Evolutionary conservation across 1,140 invertebrate genomes (phyloP).

Genomic region (Drosophila ambigua): DNA sequence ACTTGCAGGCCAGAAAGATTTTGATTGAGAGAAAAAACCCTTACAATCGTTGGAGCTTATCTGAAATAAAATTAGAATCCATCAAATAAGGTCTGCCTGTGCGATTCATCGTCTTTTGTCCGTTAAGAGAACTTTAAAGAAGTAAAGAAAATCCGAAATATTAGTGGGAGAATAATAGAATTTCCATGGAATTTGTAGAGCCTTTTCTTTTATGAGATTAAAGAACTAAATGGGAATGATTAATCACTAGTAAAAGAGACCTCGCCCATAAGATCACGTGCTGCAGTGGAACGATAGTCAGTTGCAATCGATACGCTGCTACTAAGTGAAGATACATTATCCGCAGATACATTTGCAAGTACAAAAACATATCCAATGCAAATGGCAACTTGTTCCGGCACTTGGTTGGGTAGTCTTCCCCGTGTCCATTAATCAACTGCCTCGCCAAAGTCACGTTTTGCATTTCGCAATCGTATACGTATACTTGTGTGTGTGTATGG

Average conservation of each 20-base stretch:
- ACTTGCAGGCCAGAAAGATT: no score
- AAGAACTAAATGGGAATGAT: background rate
- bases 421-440: conserved; percentile 61
- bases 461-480: conserved; percentile 52
- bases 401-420: conserved; percentile 14
- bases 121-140: no score
- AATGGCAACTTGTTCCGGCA: conserved; percentile 53
- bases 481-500: conserved; percentile 3
- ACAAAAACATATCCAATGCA: conserved; percentile 34
- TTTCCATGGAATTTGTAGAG: no score
- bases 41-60: no score
- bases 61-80: no score
- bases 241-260: background rate
- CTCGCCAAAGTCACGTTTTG: conserved; percentile 71
- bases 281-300: background rate
- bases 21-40: no score
- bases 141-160: no score
- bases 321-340: conserved; percentile 3
- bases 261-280: conserved; percentile 22
- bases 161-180: no score
- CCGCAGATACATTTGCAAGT: conserved; percentile 42
- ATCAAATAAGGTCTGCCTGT: no score
- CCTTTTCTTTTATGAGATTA: no score
- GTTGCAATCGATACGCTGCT: conserved; percentile 31
- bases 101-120: no score